phyloP scores from a whole-genome alignment of 2,113 vertebrate genomes.

The Oxyura jamaicensis region DNA sequence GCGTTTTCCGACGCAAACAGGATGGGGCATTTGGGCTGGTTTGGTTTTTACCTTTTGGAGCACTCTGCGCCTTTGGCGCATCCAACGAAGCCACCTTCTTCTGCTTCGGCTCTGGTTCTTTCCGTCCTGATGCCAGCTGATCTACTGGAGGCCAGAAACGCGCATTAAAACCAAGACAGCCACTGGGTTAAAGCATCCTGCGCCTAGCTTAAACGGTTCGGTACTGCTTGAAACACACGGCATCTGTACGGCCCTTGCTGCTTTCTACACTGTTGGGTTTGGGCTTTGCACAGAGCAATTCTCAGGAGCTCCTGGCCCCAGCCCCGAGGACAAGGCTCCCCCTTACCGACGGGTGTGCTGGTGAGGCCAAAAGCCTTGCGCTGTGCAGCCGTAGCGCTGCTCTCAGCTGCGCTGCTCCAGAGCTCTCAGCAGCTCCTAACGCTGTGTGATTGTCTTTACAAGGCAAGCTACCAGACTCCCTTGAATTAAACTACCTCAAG shows the following conservation, averaged over 20 bases:
- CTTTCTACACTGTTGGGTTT: rapidly evolving
- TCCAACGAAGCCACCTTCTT: constrained; percentile 36
- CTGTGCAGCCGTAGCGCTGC: neutral
- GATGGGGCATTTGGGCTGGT: rapidly evolving
- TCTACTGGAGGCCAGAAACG: constrained; percentile 17
- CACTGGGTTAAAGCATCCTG: rapidly evolving
- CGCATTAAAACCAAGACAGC: neutral
- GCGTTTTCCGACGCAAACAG: neutral
- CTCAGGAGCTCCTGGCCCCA: neutral
- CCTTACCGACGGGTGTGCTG: too few species aligned
- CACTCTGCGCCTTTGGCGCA: neutral
- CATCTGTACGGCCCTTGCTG: rapidly evolving
- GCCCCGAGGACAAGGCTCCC: neutral
- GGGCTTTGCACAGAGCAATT: neutral
- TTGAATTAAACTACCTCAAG: neutral
- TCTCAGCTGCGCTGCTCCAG: neutral
- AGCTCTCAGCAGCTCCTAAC: too few species aligned
- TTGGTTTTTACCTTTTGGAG: constrained; percentile 29
- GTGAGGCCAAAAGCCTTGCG: rapidly evolving
- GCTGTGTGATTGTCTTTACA: neutral
- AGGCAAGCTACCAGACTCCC: too few species aligned
- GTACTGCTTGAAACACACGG: neutral
- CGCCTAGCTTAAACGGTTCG: rapidly evolving
- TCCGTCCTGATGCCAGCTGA: constrained; percentile 24
- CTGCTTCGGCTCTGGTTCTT: constrained; percentile 54